These are phyloP conservation scores for Rhyacophila evoluta DNA, from an alignment of 2,888 invertebrate species.

Conservation along the genomic window DNA sequence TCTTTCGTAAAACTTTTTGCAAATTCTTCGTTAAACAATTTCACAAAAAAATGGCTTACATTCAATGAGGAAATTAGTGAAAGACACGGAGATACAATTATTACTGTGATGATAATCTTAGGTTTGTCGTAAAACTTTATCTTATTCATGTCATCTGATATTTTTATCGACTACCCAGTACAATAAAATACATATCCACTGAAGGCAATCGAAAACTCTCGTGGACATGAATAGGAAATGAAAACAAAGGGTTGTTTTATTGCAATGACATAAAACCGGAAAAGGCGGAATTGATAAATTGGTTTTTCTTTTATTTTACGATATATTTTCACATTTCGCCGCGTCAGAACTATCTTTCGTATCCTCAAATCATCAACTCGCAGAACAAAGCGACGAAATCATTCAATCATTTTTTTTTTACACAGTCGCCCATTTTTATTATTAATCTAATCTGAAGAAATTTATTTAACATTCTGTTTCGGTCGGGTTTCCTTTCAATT, in stretches of 20 bases:
- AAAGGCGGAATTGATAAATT: conserved; percentile 49
- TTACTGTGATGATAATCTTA: conserved; percentile 11
- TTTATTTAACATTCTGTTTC: background rate
- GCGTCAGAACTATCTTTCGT: conserved; percentile 32
- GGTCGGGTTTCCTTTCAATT: background rate
- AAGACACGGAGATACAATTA: background rate
- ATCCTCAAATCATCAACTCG: conserved; percentile 3
- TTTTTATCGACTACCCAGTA: conserved; percentile 26
- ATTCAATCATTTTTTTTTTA: conserved; percentile 25
- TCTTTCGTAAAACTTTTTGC: too few relatives aligned
- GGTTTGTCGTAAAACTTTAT: conserved; percentile 13
- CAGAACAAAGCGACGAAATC: conserved; percentile 9
- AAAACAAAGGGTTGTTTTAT: conserved; percentile 53
- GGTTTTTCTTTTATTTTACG: conserved; percentile 48
- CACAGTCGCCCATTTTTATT: background rate
- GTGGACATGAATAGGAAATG: conserved; percentile 49
- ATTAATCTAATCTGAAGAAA: background rate
- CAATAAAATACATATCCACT: conserved; percentile 27
- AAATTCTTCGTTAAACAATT: too few relatives aligned
- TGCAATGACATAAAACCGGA: conserved; percentile 42
- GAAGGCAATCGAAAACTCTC: conserved; percentile 42
- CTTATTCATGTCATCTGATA: conserved; percentile 17
- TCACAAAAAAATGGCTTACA: background rate
- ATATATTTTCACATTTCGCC: conserved; percentile 45
- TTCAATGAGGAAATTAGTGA: background rate